phyloP scores from a whole-genome alignment of 2,888 invertebrate species.

The Diarsia dahlii region DNA sequence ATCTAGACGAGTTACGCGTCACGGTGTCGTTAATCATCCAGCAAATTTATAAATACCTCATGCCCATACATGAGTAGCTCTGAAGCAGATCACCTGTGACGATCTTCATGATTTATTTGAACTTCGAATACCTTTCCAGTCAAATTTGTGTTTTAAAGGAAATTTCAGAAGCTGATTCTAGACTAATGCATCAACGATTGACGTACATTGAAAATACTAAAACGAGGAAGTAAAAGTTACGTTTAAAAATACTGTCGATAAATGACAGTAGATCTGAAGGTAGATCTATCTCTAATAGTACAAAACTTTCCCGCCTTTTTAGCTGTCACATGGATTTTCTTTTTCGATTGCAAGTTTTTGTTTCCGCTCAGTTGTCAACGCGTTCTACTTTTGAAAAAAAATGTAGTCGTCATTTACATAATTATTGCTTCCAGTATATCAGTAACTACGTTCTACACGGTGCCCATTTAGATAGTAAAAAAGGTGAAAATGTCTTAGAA shows the following conservation, averaged over 20 bases:
- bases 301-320: conserved; percentile 30
- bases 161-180: background rate
- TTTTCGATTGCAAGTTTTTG: conserved; percentile 49
- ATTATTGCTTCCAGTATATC: conserved; percentile 71
- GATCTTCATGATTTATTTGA: conserved; percentile 27
- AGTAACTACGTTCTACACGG: conserved; percentile 68
- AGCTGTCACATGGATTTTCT: conserved; percentile 42
- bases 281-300: conserved; percentile 22
- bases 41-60: conserved; percentile 63
- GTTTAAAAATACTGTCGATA: background rate
- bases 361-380: conserved; percentile 53
- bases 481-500: conserved; percentile 78
- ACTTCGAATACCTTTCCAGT: conserved; percentile 4
- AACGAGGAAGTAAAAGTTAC: background rate
- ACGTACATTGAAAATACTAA: background rate
- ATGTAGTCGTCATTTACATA: conserved; percentile 68
- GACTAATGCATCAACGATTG: background rate
- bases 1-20: conserved; percentile 62
- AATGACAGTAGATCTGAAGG: background rate
- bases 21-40: conserved; percentile 63
- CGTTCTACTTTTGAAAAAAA: conserved; percentile 73
- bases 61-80: conserved; percentile 51
- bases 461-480: conserved; percentile 79
- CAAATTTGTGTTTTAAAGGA: background rate
- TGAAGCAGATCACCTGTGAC: conserved; percentile 44